Evolutionary conservation across 1,140 invertebrate species (phyloP), one percentile per base, ranked within the genome.

Genomic region (Atopsyche davidsoni): DNA sequence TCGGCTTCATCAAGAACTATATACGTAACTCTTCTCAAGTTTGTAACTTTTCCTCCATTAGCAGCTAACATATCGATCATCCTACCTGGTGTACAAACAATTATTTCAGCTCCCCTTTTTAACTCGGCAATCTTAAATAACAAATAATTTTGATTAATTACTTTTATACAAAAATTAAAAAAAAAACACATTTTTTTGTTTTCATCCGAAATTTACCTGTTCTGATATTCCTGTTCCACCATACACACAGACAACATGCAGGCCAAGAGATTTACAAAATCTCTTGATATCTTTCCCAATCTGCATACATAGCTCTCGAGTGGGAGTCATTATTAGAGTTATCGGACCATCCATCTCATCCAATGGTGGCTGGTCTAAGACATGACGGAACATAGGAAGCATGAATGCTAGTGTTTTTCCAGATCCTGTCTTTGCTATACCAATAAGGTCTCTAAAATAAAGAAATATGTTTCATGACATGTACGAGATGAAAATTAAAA

Each of bases 21-120:
- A 66, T 98, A 99, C 0, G 96, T 99, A 21, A 96, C 92, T 24
- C 97, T 72, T 18, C 89, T 76, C 25, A 99, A 72, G 76, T 99
- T 99, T 0, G 97, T 99, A 0, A 99, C 96, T 53, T 92, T 80
- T 0, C 95, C 96, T 47, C 86, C 92, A 67, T 99, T 99, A 3
- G 96, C 96, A 0, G 95, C 92, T 42, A 99, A 69, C 95, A 99
- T 98, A 67, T 99, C 97, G 62, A 99, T 99, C 96, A 99, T 99
- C 55, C 97, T 78, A 0, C 97, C 97, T 0, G 97, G 96, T 1
- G 97, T 99, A 61, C 96, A 99, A 0, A 99, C 96, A 51, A 99
- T 96, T 48, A 99, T 96, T 73, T 99, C 96, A 0, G 95, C 92
- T 13, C 96, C 96, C 39, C 95, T 79, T 69, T 99, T 99, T 40